Percentiles rank a stretch among this genome's conserved stretches.
These are phyloP conservation scores for Drosophila mojavensis DNA, from an alignment of 1,140 invertebrate genomes.

Conservation along the genomic window DNA sequence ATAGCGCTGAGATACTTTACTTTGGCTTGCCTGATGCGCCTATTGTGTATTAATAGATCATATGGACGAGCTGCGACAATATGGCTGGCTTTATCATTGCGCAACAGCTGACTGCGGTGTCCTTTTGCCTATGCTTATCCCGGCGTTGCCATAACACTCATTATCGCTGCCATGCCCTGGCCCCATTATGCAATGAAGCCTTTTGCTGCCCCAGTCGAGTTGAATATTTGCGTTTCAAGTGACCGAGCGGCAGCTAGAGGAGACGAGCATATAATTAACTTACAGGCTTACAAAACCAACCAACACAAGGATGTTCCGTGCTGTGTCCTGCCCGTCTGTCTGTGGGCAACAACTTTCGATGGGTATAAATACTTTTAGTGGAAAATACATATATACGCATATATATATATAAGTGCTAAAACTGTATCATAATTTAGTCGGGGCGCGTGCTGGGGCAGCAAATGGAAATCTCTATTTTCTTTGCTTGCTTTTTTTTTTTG, in stretches of 20 bases:
- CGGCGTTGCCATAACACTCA: slow-evolving; percentile 70
- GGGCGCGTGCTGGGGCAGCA: slow-evolving; percentile 32
- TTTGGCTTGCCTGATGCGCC: neutral
- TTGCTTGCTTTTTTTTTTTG: neutral
- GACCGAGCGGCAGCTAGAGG: slow-evolving; percentile 47
- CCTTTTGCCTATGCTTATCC: slow-evolving; percentile 36
- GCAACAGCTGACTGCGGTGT: slow-evolving; percentile 56
- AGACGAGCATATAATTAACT: slow-evolving; percentile 67
- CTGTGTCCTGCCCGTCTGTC: neutral
- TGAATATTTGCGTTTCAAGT: slow-evolving; percentile 57
- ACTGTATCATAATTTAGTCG: slow-evolving; percentile 46
- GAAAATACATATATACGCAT: neutral
- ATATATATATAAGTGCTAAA: slow-evolving; percentile 15
- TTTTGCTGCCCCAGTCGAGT: slow-evolving; percentile 25
- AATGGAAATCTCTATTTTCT: slow-evolving; percentile 38
- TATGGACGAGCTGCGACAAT: neutral
- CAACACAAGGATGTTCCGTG: neutral
- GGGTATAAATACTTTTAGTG: slow-evolving; percentile 33
- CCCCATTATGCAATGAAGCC: slow-evolving; percentile 36
- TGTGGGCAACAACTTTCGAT: slow-evolving; percentile 25
- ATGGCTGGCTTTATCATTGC: slow-evolving; percentile 50
- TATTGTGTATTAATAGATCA: slow-evolving; percentile 7
- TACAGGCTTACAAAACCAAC: slow-evolving; percentile 57
- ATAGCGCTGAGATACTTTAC: neutral
- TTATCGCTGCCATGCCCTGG: slow-evolving; percentile 51